A percentile compares a stretch with the other conserved stretches of the same genome.
Evolutionary conservation across 2,888 invertebrate species (phyloP).

Genomic region (Embidobia sp.): DNA sequence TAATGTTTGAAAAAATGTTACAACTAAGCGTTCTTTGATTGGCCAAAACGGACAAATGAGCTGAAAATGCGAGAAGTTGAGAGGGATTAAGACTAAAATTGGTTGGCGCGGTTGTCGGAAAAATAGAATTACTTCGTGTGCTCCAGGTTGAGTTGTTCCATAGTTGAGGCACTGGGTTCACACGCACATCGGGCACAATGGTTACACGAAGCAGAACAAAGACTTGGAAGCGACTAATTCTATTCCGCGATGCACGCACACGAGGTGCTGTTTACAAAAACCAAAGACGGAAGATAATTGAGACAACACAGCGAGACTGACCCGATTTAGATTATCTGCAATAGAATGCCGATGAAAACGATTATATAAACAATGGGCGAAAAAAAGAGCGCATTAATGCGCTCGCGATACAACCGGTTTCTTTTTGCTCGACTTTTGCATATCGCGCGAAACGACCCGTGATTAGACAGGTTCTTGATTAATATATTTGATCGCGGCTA

Average conservation of each 20-base stretch:
- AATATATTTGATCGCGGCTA: slow-evolving; percentile 14
- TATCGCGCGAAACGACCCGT: slow-evolving; percentile 15
- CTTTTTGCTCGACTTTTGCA: slow-evolving; percentile 30
- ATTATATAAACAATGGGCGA: slow-evolving; percentile 57
- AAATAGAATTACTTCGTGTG: slow-evolving; percentile 17
- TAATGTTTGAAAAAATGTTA: no score
- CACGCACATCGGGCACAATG: slow-evolving; percentile 30
- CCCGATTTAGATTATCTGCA: slow-evolving; percentile 64
- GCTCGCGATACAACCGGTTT: slow-evolving; percentile 56
- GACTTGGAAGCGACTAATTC: slow-evolving; percentile 57
- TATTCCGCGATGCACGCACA: slow-evolving; percentile 48
- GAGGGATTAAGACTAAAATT: no score
- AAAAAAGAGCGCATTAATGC: slow-evolving; percentile 53
- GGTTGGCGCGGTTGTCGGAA: no score
- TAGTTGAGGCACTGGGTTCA: slow-evolving; percentile 6
- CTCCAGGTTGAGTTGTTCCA: slow-evolving; percentile 28
- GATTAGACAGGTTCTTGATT: slow-evolving; percentile 44
- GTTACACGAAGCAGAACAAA: slow-evolving; percentile 48
- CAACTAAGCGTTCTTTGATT: no score
- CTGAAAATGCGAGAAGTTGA: no score
- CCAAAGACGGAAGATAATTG: slow-evolving; percentile 64
- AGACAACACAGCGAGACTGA: slow-evolving; percentile 61
- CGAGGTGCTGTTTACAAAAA: slow-evolving; percentile 61
- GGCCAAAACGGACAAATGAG: no score
- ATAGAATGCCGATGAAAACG: slow-evolving; percentile 57